A percentile compares a stretch with the other conserved stretches of the same genome.
Conservation (phyloP, 2,113 vertebrate species). For the Cochlearius cochlearius region DNA sequence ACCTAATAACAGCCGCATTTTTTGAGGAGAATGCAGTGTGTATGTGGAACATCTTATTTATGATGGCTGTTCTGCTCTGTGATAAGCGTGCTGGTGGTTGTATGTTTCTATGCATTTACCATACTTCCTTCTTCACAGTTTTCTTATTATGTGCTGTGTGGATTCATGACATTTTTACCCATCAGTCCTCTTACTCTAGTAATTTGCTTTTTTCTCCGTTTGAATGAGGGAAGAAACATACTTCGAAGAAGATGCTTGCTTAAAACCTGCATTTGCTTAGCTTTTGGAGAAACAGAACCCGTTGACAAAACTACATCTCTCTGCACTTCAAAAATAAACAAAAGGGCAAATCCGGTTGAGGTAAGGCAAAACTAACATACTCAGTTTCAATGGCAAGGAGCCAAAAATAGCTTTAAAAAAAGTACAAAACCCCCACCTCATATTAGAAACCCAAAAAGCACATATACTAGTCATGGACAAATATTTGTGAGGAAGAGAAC, state of each 20-base stretch:
- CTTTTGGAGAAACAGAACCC: background rate
- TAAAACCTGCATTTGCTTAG: background rate
- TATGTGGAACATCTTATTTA: background rate
- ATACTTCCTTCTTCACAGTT: background rate
- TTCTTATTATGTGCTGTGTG: background rate
- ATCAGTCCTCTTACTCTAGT: background rate
- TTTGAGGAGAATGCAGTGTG: background rate
- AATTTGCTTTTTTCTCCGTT: background rate
- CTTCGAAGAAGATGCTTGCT: background rate
- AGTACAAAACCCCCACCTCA: rapidly evolving
- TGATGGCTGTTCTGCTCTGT: background rate
- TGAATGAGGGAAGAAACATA: background rate
- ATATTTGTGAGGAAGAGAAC: background rate
- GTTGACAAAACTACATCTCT: background rate
- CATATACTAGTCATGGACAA: too few species aligned
- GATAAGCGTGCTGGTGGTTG: background rate
- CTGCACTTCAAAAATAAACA: background rate
- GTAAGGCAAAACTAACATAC: background rate
- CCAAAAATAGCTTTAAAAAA: background rate
- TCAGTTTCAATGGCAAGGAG: background rate
- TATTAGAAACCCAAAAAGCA: background rate
- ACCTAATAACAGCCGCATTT: background rate
- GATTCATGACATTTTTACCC: background rate
- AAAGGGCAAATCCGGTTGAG: background rate
- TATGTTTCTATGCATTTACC: background rate